phyloP scores from a whole-genome alignment of 2,113 vertebrate genomes.

The Mus spicilegus region DNA sequence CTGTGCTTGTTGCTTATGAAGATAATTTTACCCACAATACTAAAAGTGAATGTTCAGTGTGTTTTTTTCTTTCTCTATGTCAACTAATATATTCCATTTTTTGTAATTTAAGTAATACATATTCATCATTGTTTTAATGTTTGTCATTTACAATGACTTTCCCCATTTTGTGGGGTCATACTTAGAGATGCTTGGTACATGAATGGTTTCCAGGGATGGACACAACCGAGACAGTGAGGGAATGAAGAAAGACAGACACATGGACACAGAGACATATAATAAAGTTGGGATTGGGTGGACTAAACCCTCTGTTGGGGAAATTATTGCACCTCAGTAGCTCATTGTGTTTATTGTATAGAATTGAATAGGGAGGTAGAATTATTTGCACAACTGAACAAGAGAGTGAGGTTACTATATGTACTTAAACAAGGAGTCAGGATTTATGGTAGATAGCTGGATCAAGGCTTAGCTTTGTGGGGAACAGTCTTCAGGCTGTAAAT shows the following conservation, averaged over 20 bases:
- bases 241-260: not conserved
- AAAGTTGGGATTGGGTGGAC: not conserved
- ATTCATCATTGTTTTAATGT: constrained; percentile 36
- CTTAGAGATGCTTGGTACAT: not conserved
- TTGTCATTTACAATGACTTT: constrained; percentile 14
- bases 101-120: constrained; percentile 14
- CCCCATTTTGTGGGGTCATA: not conserved
- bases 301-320: not conserved
- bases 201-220: not conserved
- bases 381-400: not conserved
- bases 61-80: not conserved
- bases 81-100: constrained; percentile 29
- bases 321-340: not conserved
- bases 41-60: not conserved
- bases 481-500: not conserved
- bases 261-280: not conserved
- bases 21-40: not conserved
- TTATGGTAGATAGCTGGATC: not conserved
- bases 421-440: not conserved
- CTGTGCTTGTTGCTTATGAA: constrained; percentile 6
- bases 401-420: not conserved
- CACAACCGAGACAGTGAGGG: not conserved
- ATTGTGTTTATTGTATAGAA: not conserved
- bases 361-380: not conserved
- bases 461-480: not conserved